Percentiles rank a stretch among this genome's conserved stretches.
Conservation (phyloP, 2,113 vertebrate species). For the Falco punctatus region DNA sequence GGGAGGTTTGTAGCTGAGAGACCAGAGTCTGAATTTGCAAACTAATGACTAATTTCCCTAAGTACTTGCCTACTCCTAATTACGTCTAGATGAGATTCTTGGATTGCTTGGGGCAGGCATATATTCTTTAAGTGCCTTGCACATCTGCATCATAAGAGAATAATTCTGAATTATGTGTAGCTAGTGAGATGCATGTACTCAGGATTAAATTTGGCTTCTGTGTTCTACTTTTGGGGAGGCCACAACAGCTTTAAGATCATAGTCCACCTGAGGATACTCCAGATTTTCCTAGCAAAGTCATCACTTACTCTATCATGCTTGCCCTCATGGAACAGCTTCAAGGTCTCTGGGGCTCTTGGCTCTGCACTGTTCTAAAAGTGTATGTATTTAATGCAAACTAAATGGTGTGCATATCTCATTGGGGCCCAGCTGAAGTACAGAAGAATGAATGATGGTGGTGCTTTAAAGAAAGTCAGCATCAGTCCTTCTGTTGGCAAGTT, state of each 20-base stretch:
- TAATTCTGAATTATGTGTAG: slow-evolving; percentile 1
- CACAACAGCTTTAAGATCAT: neutral
- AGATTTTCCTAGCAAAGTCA: neutral
- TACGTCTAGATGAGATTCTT: slow-evolving; percentile 55
- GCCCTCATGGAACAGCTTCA: neutral
- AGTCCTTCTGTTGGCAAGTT: neutral
- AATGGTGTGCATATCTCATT: neutral
- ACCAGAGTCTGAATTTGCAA: slow-evolving; percentile 33
- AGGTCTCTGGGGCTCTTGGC: neutral
- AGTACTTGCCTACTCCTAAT: slow-evolving; percentile 51
- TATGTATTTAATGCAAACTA: neutral
- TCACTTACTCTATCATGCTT: neutral
- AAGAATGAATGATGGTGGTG: neutral
- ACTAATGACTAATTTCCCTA: slow-evolving; percentile 60
- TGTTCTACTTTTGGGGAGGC: neutral
- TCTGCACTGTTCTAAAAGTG: neutral
- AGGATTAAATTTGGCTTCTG: neutral
- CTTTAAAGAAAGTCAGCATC: neutral
- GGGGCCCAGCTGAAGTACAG: neutral
- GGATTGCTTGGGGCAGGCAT: slow-evolving; percentile 17
- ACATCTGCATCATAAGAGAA: neutral
- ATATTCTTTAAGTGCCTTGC: slow-evolving; percentile 20
- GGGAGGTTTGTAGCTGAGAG: neutral
- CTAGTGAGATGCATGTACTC: neutral
- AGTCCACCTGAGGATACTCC: neutral